Base-by-base conservation (phyloP, 2,888 invertebrate genomes). In the Pelosia muscerda region DNA sequence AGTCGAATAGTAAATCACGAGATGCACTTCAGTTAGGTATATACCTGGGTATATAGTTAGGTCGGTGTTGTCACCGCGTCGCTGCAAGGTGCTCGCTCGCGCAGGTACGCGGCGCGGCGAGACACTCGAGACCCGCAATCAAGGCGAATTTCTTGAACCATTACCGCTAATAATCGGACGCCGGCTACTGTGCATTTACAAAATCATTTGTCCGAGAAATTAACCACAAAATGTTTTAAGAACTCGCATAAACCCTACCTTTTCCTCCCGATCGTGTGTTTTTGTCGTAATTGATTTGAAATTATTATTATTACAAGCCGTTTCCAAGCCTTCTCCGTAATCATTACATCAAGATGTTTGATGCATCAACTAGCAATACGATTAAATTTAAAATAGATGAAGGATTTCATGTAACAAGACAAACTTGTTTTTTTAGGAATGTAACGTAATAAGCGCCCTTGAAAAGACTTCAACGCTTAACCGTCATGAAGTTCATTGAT, bases 391-490 rank as follows among this genome's bases (percentile, higher is more conserved):
- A 58, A 70, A 74, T 80, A 75, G 69, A 70, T 57, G 58, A 72
- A 68, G 63, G 74, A 71, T 69, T 81, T 67, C 61, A 67, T 75
- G 66, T 75, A 68, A 68, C 69, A 77, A 79, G 70, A 75, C 74
- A 72, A 77, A 79, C 77, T 78, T 69, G 78, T 84, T 83, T 87
- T 60, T 90, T 88, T 87, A 83, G 77, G 79, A 83, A 81, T 81
- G 83, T 86, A 84, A 84, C 84, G 85, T 85, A 88, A 87, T 86
- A 88, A 87, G 88, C 91, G 93, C 91, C 93, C 93, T 93, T 93
- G 92, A 93, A 92, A 92, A 93, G 91, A 93, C 91, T 91, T 93
- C 93, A 92, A 92, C 93, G 93, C 91, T 88, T 88, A 84, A 86
- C 87, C 86, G 85, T 88, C 86, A 82, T 85, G 77, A 86, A 84